phyloP scores from a whole-genome alignment of 2,113 vertebrate genomes.

The Sebastes schlegelii region DNA sequence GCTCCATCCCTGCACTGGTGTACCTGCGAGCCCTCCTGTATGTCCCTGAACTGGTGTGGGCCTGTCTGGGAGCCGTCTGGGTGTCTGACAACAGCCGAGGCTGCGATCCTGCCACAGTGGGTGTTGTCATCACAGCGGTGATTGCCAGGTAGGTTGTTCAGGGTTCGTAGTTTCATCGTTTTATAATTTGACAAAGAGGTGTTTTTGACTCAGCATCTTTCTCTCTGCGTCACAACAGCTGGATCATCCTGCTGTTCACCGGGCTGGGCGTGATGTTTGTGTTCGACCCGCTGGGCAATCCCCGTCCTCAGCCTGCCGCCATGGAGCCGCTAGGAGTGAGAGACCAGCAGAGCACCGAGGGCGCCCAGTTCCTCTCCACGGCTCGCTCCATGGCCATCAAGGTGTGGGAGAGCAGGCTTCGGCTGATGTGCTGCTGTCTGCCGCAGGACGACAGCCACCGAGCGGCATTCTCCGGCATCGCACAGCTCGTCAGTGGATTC shows the following conservation, averaged over 20 bases:
- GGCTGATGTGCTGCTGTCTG: slow-evolving; percentile 93
- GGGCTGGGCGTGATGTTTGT: slow-evolving; percentile 88
- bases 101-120: slow-evolving; percentile 88
- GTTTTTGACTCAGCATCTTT: not conserved
- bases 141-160: slow-evolving; percentile 86
- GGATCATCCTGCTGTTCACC: slow-evolving; percentile 92
- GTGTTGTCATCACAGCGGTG: slow-evolving; percentile 87
- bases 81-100: slow-evolving; percentile 85
- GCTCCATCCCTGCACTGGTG: slow-evolving; percentile 91
- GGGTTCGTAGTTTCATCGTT: not conserved
- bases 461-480: slow-evolving; percentile 92
- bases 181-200: not conserved
- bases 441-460: slow-evolving; percentile 90
- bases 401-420: slow-evolving; percentile 93
- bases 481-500: slow-evolving; percentile 90
- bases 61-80: slow-evolving; percentile 90
- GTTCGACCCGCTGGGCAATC: slow-evolving; percentile 93
- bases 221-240: slow-evolving; percentile 81
- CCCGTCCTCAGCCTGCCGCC: slow-evolving; percentile 51
- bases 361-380: slow-evolving; percentile 88
- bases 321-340: slow-evolving; percentile 64
- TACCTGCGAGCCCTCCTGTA: slow-evolving; percentile 92
- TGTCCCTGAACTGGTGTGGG: slow-evolving; percentile 93
- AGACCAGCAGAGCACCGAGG: slow-evolving; percentile 88
- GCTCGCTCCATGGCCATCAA: slow-evolving; percentile 89